A percentile compares a stretch with the other conserved stretches of the same genome.
Evolutionary conservation across 2,888 invertebrate genomes (phyloP).

Genomic region (Drosophila meridiana): DNA sequence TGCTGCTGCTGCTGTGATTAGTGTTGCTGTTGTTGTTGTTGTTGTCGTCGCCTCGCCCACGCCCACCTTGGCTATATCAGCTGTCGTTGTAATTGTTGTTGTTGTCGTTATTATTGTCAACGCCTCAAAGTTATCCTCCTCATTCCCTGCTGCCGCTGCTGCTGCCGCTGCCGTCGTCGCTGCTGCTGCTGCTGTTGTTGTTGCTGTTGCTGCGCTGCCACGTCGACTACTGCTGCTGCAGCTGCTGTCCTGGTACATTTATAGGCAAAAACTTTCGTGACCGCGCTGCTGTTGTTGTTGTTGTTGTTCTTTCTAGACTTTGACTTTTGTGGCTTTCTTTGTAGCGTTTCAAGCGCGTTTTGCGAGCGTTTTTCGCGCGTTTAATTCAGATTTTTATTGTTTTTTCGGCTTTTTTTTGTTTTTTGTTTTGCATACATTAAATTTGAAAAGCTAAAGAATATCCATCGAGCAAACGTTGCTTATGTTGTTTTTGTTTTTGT

Average conservation of each 20-base stretch:
- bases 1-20: constrained; percentile 14
- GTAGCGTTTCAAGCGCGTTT: constrained; percentile 26
- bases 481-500: constrained; percentile 12
- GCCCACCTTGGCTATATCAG: constrained; percentile 35
- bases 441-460: constrained; percentile 6
- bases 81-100: constrained; percentile 67
- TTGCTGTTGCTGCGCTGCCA: constrained; percentile 66
- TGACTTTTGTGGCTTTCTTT: neutral
- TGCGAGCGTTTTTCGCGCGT: neutral
- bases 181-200: constrained; percentile 53
- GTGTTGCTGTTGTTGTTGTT: constrained; percentile 23
- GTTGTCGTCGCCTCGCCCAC: constrained; percentile 35
- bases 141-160: constrained; percentile 41
- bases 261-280: constrained; percentile 71
- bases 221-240: constrained; percentile 84
- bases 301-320: constrained; percentile 6
- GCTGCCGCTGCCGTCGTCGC: constrained; percentile 31
- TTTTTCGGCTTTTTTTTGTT: neutral
- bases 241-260: constrained; percentile 84
- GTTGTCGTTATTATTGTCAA: constrained; percentile 68
- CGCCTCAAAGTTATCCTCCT: constrained; percentile 55
- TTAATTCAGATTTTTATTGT: neutral
- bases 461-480: constrained; percentile 1
- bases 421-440: constrained; percentile 4
- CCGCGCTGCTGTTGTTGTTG: constrained; percentile 19